Evolutionary conservation across 2,113 vertebrate species (phyloP).

Genomic region (Lontra canadensis): DNA sequence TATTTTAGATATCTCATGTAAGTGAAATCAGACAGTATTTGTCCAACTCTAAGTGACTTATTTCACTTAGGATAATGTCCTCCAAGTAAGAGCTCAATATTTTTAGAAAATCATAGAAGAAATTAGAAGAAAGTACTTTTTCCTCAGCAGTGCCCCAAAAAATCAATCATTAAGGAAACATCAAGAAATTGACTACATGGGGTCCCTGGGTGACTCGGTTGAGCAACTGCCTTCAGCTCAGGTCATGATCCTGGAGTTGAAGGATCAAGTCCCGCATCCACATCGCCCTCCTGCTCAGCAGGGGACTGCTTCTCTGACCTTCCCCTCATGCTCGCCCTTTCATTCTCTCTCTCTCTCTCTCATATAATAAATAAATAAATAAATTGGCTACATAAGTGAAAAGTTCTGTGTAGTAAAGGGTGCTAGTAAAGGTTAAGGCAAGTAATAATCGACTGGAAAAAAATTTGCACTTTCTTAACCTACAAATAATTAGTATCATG

Average conservation of each 20-base stretch:
- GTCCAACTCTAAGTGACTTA: neutral
- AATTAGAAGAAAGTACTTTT: constrained; percentile 19
- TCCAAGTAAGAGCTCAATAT: neutral
- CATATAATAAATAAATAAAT: no score
- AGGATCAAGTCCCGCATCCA: no score
- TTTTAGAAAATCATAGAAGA: neutral
- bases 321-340: no score
- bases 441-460: constrained; percentile 7
- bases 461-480: neutral
- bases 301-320: no score
- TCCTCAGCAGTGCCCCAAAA: neutral
- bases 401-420: neutral
- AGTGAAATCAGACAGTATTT: neutral
- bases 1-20: neutral
- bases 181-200: neutral
- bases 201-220: no score
- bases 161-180: neutral
- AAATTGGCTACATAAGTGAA: neutral
- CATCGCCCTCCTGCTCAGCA: no score
- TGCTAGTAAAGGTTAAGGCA: neutral
- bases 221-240: no score
- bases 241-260: no score
- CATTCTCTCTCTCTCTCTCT: no score
- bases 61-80: neutral
- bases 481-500: neutral